Conservation (phyloP, 2,888 invertebrate genomes). For the Hirudinaria manillensis region DNA sequence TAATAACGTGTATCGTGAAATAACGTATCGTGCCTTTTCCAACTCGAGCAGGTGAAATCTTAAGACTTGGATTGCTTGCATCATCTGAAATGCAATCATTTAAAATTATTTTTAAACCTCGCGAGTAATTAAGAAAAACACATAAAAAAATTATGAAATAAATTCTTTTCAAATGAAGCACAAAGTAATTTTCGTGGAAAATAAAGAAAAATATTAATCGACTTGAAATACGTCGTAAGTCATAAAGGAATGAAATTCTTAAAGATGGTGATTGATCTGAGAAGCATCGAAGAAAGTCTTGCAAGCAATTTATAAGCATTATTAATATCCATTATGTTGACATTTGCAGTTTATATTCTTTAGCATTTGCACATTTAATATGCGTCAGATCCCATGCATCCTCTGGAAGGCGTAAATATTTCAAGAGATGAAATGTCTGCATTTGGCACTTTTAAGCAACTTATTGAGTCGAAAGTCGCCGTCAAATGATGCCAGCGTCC, state of each 20-base stretch:
- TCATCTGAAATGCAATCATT: slow-evolving; percentile 71
- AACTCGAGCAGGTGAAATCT: slow-evolving; percentile 99
- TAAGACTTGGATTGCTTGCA: slow-evolving; percentile 99
- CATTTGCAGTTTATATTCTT: slow-evolving; percentile 14
- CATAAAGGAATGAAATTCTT: background rate
- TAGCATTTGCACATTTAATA: background rate
- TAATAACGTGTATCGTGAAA: background rate
- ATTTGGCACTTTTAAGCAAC: too few relatives aligned
- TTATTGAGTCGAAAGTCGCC: background rate
- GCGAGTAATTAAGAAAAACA: too few relatives aligned
- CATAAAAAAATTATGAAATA: too few relatives aligned
- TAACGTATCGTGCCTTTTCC: slow-evolving; percentile 85
- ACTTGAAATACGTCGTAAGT: too few relatives aligned
- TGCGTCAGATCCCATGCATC: background rate
- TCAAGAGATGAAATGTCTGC: slow-evolving; percentile 4
- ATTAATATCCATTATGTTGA: slow-evolving; percentile 22
- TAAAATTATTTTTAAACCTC: too few relatives aligned
- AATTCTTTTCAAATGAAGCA: background rate
- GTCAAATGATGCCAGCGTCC: slow-evolving; percentile 1
- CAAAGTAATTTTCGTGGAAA: background rate
- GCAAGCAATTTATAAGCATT: slow-evolving; percentile 16
- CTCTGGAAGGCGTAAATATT: background rate
- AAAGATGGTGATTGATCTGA: slow-evolving; percentile 16
- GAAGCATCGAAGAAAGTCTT: background rate
- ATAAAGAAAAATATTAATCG: background rate